phyloP scores from a whole-genome alignment of 2,888 invertebrate genomes.

The Caenorhabditis drosophilae region DNA sequence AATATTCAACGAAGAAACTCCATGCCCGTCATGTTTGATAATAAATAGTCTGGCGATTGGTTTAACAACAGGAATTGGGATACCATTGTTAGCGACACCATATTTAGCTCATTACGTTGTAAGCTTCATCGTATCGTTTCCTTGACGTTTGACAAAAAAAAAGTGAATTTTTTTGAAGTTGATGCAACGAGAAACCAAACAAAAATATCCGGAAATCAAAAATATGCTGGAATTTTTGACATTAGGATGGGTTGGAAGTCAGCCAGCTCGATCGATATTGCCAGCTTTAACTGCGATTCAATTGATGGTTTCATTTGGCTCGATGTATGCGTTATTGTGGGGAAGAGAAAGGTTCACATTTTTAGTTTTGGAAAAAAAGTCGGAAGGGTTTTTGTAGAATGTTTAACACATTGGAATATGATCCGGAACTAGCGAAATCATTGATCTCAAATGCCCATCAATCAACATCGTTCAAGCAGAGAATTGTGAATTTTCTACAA shows the following conservation, averaged over 20 bases:
- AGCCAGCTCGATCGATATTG: slow-evolving; percentile 39
- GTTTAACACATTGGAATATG: slow-evolving; percentile 59
- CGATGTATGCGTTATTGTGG: slow-evolving; percentile 58
- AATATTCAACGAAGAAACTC: slow-evolving; percentile 38
- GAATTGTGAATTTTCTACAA: slow-evolving; percentile 34
- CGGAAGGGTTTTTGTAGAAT: slow-evolving; percentile 38
- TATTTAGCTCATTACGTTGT: slow-evolving; percentile 59
- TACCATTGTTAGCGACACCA: slow-evolving; percentile 60
- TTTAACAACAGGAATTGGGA: slow-evolving; percentile 45
- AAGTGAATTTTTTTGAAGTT: slow-evolving; percentile 4
- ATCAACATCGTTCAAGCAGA: slow-evolving; percentile 32
- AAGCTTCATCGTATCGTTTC: too few species aligned
- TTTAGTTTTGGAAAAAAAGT: background rate
- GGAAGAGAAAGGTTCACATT: slow-evolving; percentile 48
- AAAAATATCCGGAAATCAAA: slow-evolving; percentile 14
- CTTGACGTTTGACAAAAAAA: background rate
- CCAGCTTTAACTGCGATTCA: slow-evolving; percentile 36
- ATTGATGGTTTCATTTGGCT: slow-evolving; percentile 46
- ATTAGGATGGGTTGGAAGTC: slow-evolving; percentile 39
- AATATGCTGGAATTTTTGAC: slow-evolving; percentile 48
- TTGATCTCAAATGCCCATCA: slow-evolving; percentile 42
- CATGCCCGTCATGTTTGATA: slow-evolving; percentile 45
- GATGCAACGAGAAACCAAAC: slow-evolving; percentile 22
- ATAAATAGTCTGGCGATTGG: slow-evolving; percentile 43
- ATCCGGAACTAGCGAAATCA: slow-evolving; percentile 53